A percentile compares a stretch with the other conserved stretches of the same genome.
phyloP scores from a whole-genome alignment of 2,888 invertebrate species.

The Cryptocephalus primarius region DNA sequence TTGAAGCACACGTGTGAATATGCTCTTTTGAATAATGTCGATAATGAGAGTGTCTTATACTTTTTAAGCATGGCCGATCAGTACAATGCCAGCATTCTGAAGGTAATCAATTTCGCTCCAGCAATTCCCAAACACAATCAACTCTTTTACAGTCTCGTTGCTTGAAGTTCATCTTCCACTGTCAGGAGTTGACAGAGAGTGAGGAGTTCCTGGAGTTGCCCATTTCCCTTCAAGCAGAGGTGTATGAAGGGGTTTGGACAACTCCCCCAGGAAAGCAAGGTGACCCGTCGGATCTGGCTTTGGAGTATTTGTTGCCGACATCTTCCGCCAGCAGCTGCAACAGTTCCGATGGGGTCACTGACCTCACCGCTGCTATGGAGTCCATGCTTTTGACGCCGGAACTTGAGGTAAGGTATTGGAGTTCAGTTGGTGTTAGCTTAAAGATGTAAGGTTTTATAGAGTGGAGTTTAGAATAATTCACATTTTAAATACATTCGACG shows the following conservation, averaged over 20 bases:
- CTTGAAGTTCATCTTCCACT: slow-evolving; percentile 42
- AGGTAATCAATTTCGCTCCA: slow-evolving; percentile 33
- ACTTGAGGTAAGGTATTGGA: background rate
- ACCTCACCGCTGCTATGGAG: slow-evolving; percentile 4
- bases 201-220: slow-evolving; percentile 47
- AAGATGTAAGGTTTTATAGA: too few species aligned
- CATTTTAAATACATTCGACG: too few species aligned
- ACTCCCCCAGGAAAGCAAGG: slow-evolving; percentile 13
- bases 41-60: slow-evolving; percentile 52
- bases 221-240: slow-evolving; percentile 46
- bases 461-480: too few species aligned
- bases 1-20: slow-evolving; percentile 54
- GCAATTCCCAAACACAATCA: background rate
- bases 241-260: slow-evolving; percentile 39
- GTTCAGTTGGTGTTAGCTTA: too few species aligned
- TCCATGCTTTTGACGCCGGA: slow-evolving; percentile 7
- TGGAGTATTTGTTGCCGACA: slow-evolving; percentile 3
- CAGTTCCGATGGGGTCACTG: slow-evolving; percentile 2
- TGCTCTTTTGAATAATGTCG: slow-evolving; percentile 46
- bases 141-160: slow-evolving; percentile 36
- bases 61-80: slow-evolving; percentile 56
- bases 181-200: slow-evolving; percentile 42
- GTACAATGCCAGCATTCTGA: slow-evolving; percentile 46
- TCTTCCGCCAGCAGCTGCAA: slow-evolving; percentile 3
- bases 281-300: slow-evolving; percentile 1